Percentiles rank a stretch among this genome's conserved stretches.
Evolutionary conservation across 2,888 invertebrate genomes (phyloP).

Genomic region (Boloria euphrosyne): DNA sequence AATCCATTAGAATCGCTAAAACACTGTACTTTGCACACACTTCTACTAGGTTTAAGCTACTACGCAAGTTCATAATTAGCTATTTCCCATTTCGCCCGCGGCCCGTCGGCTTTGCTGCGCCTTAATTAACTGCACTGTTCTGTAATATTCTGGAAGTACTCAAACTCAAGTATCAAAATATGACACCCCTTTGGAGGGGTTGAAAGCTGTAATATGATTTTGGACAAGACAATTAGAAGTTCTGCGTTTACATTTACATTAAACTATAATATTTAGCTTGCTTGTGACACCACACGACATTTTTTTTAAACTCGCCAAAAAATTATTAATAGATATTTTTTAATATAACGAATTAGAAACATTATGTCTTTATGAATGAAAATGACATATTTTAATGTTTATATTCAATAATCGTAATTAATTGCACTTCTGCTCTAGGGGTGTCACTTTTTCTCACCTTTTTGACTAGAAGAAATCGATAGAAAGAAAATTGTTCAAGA

Average conservation of each 20-base stretch:
- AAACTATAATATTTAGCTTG: constrained; percentile 2
- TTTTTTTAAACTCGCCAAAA: too few species aligned
- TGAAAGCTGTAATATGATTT: constrained; percentile 25
- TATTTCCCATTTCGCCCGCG: constrained; percentile 75
- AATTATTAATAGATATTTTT: too few species aligned
- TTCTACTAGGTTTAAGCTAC: constrained; percentile 61
- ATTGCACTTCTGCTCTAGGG: too few species aligned
- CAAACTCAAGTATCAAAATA: constrained; percentile 32
- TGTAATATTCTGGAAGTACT: constrained; percentile 41
- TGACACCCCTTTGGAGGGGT: constrained; percentile 31
- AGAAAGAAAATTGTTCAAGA: too few species aligned
- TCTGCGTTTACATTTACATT: constrained; percentile 4
- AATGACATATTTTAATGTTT: too few species aligned
- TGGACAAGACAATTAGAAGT: constrained; percentile 16
- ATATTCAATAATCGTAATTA: too few species aligned
- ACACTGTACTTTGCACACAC: constrained; percentile 40
- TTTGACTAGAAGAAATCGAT: too few species aligned
- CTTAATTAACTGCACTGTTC: constrained; percentile 72
- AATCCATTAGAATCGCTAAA: constrained; percentile 37
- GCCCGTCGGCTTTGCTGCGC: constrained; percentile 66
- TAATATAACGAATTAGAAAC: too few species aligned
- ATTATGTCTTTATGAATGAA: too few species aligned
- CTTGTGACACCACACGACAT: background rate
- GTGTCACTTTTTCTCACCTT: too few species aligned
- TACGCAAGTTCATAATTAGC: constrained; percentile 79